Percentiles rank a stretch among this genome's conserved stretches.
These are phyloP conservation scores for Bujurquina vittata DNA, from an alignment of 2,113 vertebrate genomes.

Conservation along the genomic window DNA sequence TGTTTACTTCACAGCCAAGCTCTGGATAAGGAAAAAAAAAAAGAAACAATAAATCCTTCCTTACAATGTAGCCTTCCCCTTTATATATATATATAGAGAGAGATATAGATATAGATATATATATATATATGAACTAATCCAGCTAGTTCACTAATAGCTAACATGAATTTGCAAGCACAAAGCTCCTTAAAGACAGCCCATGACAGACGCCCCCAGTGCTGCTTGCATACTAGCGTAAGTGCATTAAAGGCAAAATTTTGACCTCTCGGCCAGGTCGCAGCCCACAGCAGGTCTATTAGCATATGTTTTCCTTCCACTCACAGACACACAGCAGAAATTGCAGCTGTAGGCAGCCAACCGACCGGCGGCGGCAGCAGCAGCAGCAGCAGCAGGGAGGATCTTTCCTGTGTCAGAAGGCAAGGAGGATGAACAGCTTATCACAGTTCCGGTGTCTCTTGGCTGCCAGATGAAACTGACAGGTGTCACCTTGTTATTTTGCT, in stretches of 20 bases:
- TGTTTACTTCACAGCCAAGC: constrained; percentile 69
- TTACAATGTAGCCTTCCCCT: constrained; percentile 5
- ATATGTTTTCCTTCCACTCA: constrained; percentile 26
- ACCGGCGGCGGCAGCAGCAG: not conserved
- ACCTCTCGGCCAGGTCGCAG: constrained; percentile 40
- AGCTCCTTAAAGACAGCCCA: not conserved
- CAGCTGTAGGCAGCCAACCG: constrained; percentile 33
- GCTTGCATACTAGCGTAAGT: constrained; percentile 14
- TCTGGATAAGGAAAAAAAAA: constrained; percentile 25
- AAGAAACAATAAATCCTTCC: not conserved
- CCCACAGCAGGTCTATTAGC: constrained; percentile 23
- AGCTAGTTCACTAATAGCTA: not conserved
- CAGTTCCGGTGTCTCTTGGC: constrained; percentile 9
- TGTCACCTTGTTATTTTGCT: constrained; percentile 71
- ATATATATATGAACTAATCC: not conserved
- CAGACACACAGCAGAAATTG: constrained; percentile 12
- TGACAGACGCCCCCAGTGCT: not conserved
- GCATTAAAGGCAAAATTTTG: constrained; percentile 35
- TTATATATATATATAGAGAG: not conserved
- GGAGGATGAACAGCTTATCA: constrained; percentile 51
- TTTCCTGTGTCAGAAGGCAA: constrained; percentile 17
- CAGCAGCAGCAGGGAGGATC: constrained; percentile 20
- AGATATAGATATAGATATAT: too few species aligned
- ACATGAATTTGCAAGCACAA: not conserved
- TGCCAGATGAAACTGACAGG: constrained; percentile 63